Percentiles rank a stretch among this genome's conserved stretches.
These are phyloP conservation scores for Oscheius sp. DNA, from an alignment of 2,888 invertebrate genomes.

Conservation along the genomic window DNA sequence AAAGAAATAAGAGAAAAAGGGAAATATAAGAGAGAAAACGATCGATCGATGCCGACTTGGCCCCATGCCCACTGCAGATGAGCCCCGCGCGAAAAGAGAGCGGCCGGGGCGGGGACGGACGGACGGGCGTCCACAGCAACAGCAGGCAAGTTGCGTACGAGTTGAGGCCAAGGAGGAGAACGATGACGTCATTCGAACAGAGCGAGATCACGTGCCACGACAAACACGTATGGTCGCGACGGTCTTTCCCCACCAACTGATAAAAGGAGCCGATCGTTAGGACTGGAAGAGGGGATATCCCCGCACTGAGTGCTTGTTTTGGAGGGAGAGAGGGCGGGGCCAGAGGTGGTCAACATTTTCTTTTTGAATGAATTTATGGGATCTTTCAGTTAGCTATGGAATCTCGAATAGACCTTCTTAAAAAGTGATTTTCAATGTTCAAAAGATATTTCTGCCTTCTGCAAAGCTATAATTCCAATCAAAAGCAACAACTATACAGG, in stretches of 20 bases:
- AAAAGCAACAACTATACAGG: too few species aligned
- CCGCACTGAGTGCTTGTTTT: neutral
- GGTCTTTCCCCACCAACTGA: neutral
- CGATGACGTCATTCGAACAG: constrained; percentile 2
- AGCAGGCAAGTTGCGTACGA: constrained; percentile 19
- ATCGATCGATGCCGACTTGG: constrained; percentile 3
- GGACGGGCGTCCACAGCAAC: too few species aligned
- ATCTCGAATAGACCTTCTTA: too few species aligned
- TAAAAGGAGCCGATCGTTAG: neutral
- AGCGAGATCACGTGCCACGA: neutral
- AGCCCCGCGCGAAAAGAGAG: neutral
- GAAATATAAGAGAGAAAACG: neutral
- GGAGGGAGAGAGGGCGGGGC: neutral
- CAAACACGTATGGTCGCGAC: constrained; percentile 14
- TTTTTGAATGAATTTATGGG: too few species aligned
- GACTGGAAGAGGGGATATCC: neutral
- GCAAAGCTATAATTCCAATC: too few species aligned
- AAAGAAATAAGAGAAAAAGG: too few species aligned
- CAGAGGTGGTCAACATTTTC: neutral
- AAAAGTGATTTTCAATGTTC: too few species aligned
- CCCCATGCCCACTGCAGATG: neutral
- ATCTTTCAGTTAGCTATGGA: too few species aligned
- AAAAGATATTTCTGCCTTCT: too few species aligned
- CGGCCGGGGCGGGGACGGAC: too few species aligned
- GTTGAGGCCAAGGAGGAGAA: constrained; percentile 1